phyloP scores from a whole-genome alignment of 2,888 invertebrate genomes.

The Megamerina dolium region DNA sequence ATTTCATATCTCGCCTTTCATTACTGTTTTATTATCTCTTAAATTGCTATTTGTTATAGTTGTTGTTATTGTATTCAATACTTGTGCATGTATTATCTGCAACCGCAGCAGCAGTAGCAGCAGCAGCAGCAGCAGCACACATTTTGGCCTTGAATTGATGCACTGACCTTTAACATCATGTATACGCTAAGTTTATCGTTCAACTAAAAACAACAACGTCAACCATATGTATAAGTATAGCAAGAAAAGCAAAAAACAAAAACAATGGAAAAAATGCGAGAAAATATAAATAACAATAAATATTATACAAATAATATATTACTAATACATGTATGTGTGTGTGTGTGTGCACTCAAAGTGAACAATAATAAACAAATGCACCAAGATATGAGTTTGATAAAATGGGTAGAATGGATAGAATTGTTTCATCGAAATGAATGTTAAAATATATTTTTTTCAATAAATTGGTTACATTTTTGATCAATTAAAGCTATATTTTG shows the following conservation, averaged over 20 bases:
- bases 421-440: too few relatives aligned
- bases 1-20: background rate
- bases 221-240: background rate
- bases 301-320: background rate
- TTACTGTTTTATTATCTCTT: constrained; percentile 8
- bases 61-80: constrained; percentile 10
- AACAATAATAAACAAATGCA: too few relatives aligned
- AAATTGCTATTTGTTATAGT: constrained; percentile 5
- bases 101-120: constrained; percentile 6
- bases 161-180: constrained; percentile 42
- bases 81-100: background rate
- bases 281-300: background rate
- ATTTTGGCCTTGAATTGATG: constrained; percentile 44
- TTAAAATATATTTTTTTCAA: too few relatives aligned
- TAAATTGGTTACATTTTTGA: too few relatives aligned
- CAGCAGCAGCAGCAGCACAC: too few relatives aligned
- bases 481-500: too few relatives aligned
- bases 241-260: constrained; percentile 7
- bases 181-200: constrained; percentile 18
- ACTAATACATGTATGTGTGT: too few relatives aligned
- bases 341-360: too few relatives aligned
- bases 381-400: too few relatives aligned
- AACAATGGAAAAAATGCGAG: background rate
- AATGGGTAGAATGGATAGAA: too few relatives aligned
- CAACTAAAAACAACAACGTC: constrained; percentile 4